A percentile compares a stretch with the other conserved stretches of the same genome.
Evolutionary conservation across 2,797 vertebrate species (phyloP).

Genomic region (Coranthus polyacanthus): DNA sequence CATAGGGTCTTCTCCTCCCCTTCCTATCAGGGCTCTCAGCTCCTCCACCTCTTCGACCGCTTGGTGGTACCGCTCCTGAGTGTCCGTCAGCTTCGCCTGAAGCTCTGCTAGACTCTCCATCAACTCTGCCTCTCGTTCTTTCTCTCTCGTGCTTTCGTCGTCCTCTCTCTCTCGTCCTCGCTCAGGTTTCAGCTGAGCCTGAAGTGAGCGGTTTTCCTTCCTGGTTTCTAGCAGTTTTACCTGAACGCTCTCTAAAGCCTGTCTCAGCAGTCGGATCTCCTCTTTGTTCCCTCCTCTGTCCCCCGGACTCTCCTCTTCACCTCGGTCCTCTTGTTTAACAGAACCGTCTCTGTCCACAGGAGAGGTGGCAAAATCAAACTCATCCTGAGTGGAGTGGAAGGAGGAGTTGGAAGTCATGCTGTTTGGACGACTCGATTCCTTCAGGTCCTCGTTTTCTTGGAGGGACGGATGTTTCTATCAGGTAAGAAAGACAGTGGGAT

Average conservation of each 20-base stretch:
- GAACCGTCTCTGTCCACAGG: slow-evolving; percentile 58
- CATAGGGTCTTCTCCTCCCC: slow-evolving; percentile 58
- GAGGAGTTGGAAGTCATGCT: slow-evolving; percentile 86
- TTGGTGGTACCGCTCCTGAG: slow-evolving; percentile 87
- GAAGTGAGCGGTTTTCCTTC: slow-evolving; percentile 84
- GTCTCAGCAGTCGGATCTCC: slow-evolving; percentile 84
- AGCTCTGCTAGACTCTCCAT: slow-evolving; percentile 89
- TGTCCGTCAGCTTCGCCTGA: slow-evolving; percentile 88
- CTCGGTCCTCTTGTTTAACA: slow-evolving; percentile 24
- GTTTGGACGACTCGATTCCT: slow-evolving; percentile 81
- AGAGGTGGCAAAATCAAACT: slow-evolving; percentile 77
- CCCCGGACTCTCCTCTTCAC: slow-evolving; percentile 47
- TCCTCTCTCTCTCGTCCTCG: slow-evolving; percentile 66
- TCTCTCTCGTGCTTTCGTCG: slow-evolving; percentile 77
- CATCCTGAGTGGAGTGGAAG: slow-evolving; percentile 87
- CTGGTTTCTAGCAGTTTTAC: slow-evolving; percentile 86
- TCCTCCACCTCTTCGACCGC: slow-evolving; percentile 86
- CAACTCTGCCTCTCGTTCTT: slow-evolving; percentile 74
- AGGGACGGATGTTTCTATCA: slow-evolving; percentile 77
- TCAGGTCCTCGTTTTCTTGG: slow-evolving; percentile 76
- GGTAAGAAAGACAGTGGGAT: not conserved
- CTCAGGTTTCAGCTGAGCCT: slow-evolving; percentile 83
- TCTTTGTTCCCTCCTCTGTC: slow-evolving; percentile 63
- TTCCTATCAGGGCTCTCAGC: slow-evolving; percentile 79
- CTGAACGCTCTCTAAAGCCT: slow-evolving; percentile 86